A percentile compares a stretch with the other conserved stretches of the same genome.
Conservation (phyloP, 2,113 vertebrate genomes). For the Myotis davidii region DNA sequence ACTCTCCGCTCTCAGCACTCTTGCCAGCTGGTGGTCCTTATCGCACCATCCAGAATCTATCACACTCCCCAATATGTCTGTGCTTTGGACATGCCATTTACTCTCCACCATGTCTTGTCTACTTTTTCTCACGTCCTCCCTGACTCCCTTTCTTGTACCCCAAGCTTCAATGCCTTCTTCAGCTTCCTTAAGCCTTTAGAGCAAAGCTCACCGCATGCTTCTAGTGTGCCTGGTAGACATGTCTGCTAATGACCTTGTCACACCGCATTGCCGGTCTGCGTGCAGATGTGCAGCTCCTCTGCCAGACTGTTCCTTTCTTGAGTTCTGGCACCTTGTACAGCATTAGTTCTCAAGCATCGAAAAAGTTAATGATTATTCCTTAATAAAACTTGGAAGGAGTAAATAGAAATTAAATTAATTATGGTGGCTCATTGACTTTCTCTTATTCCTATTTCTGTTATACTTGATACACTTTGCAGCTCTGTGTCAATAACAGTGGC, state of each 20-base stretch:
- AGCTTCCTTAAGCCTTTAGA: not conserved
- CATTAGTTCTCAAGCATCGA: not conserved
- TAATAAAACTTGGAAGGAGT: not conserved
- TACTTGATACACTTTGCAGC: not conserved
- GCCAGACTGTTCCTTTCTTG: not conserved
- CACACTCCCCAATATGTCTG: not conserved
- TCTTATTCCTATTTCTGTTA: not conserved
- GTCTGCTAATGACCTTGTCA: not conserved
- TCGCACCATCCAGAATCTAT: not conserved
- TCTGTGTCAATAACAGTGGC: not conserved
- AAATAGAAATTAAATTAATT: not conserved
- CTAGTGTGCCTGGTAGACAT: no score
- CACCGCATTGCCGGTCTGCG: rapidly evolving
- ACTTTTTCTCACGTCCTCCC: no score
- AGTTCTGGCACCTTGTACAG: not conserved
- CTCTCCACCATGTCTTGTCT: not conserved
- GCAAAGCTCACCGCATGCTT: not conserved
- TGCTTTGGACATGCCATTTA: not conserved
- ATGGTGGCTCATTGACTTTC: not conserved
- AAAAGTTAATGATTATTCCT: not conserved
- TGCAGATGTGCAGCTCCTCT: not conserved
- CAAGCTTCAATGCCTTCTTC: not conserved
- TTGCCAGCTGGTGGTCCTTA: not conserved
- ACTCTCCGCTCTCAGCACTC: not conserved
- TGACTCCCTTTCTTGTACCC: not conserved